Evolutionary conservation across 2,888 invertebrate genomes (phyloP).

Genomic region (Linyphia triangularis): DNA sequence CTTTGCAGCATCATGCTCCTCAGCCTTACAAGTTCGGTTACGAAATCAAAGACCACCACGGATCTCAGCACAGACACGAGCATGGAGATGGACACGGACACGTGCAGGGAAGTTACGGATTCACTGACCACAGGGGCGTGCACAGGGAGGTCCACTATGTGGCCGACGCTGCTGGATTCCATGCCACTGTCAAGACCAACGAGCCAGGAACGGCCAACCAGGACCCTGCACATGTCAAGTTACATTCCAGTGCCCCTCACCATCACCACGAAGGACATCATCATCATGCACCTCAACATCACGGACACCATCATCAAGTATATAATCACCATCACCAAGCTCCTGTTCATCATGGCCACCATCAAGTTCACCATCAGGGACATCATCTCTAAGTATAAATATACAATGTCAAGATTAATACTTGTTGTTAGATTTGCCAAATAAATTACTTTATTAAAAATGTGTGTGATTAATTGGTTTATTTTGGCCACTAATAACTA

Average conservation of each 20-base stretch:
- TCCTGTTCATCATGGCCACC: slow-evolving; percentile 15
- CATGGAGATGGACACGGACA: slow-evolving; percentile 18
- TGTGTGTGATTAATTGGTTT: too few species aligned
- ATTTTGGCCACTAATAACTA: too few species aligned
- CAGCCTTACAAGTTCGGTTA: slow-evolving; percentile 52
- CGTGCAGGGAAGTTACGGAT: slow-evolving; percentile 58
- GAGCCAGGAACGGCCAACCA: slow-evolving; percentile 52
- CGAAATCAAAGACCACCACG: slow-evolving; percentile 32
- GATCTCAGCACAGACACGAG: slow-evolving; percentile 45
- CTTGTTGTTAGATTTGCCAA: not conserved
- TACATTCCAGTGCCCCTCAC: slow-evolving; percentile 26
- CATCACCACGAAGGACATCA: not conserved
- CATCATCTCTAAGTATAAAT: too few species aligned
- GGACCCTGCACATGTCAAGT: slow-evolving; percentile 53
- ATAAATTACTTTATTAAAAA: not conserved
- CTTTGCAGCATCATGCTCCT: slow-evolving; percentile 18
- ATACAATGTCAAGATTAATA: too few species aligned
- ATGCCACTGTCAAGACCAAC: slow-evolving; percentile 47
- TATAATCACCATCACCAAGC: slow-evolving; percentile 1
- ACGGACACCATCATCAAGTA: not conserved
- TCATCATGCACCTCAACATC: not conserved
- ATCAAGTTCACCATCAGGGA: slow-evolving; percentile 29
- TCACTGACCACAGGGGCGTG: slow-evolving; percentile 45
- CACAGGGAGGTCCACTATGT: slow-evolving; percentile 49
- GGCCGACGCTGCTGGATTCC: slow-evolving; percentile 47